Evolutionary conservation across 2,797 vertebrate genomes (phyloP).

Genomic region (Mycteria americana): DNA sequence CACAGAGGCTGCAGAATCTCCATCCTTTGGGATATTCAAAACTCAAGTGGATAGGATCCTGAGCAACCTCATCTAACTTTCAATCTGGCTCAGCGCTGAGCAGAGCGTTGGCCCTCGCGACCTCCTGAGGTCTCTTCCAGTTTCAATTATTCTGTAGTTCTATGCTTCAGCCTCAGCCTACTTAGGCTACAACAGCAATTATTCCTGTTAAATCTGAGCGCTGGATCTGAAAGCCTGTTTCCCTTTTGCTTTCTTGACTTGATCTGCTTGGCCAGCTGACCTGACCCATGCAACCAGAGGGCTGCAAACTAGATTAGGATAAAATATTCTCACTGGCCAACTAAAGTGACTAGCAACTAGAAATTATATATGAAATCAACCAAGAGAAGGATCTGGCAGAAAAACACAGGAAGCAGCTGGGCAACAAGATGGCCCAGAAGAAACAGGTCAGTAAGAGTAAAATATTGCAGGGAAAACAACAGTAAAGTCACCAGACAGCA

Average conservation of each 20-base stretch:
- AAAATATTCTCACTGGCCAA: background rate
- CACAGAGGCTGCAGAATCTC: background rate
- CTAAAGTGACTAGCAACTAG: background rate
- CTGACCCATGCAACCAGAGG: background rate
- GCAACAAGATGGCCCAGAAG: background rate
- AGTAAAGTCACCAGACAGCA: background rate
- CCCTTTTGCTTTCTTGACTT: background rate
- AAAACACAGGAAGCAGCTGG: background rate
- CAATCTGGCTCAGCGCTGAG: background rate
- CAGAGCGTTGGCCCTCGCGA: fast-evolving
- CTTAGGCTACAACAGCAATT: background rate
- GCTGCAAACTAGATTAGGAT: background rate
- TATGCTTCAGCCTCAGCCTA: background rate
- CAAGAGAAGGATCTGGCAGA: background rate
- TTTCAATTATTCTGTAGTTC: background rate
- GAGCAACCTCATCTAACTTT: background rate
- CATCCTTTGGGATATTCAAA: background rate
- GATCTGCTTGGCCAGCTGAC: background rate
- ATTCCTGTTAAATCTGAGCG: background rate
- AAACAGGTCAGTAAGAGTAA: background rate
- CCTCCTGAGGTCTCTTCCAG: background rate
- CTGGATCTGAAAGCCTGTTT: background rate
- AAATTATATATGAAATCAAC: background rate
- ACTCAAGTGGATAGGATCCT: background rate
- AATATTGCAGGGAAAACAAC: background rate